Evolutionary conservation across 2,797 vertebrate species (phyloP).

Genomic region (Bovichtus variegatus): DNA sequence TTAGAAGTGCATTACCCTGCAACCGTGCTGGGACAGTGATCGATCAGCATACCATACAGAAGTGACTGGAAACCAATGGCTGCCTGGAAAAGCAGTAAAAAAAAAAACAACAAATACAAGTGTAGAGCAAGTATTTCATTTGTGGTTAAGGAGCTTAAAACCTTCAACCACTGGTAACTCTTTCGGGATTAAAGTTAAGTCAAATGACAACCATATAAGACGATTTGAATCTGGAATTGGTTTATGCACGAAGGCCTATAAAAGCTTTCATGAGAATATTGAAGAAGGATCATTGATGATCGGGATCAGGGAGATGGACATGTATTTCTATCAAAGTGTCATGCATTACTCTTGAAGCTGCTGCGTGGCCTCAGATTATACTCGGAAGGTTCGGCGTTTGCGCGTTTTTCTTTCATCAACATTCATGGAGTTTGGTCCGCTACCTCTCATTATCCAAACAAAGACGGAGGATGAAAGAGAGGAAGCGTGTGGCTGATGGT

Average conservation of each 20-base stretch:
- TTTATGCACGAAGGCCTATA: background rate
- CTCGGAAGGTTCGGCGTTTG: background rate
- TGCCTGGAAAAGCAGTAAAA: background rate
- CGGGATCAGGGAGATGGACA: background rate
- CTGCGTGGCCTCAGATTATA: background rate
- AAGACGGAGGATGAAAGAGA: background rate
- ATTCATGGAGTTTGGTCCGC: background rate
- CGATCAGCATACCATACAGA: too few relatives aligned
- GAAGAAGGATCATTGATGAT: background rate
- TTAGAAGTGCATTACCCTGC: too few relatives aligned
- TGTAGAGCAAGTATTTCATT: background rate
- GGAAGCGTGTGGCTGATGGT: background rate
- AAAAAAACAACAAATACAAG: background rate
- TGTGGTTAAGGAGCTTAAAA: background rate
- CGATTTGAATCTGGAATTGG: background rate
- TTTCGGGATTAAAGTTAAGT: background rate
- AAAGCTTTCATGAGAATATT: background rate
- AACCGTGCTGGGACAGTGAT: too few relatives aligned
- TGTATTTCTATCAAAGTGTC: background rate
- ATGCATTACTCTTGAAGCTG: background rate
- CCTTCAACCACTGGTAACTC: background rate
- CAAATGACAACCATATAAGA: too few relatives aligned
- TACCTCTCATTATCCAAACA: conserved; percentile 29
- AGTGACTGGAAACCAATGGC: background rate
- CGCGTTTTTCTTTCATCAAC: background rate